phyloP scores from a whole-genome alignment of 2,113 vertebrate genomes.

The Myotis yumanensis region DNA sequence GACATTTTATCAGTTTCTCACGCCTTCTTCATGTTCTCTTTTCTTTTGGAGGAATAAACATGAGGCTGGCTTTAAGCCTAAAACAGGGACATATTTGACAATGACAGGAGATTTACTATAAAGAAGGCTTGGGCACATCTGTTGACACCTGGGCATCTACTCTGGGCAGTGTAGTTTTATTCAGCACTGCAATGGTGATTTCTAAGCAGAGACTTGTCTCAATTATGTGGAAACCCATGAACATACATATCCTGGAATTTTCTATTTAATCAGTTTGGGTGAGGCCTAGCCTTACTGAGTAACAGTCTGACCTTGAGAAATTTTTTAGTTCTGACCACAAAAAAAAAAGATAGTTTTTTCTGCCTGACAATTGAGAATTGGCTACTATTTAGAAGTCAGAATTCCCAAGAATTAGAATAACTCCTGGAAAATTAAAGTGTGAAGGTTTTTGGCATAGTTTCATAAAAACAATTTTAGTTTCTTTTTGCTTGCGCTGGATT shows the following conservation, averaged over 20 bases:
- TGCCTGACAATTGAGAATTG: conserved; percentile 19
- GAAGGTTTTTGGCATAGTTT: conserved; percentile 31
- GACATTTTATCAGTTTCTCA: neutral
- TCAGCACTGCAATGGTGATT: neutral
- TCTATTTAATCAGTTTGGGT: neutral
- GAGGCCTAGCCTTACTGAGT: neutral
- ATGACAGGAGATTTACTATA: neutral
- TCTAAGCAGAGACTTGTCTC: neutral
- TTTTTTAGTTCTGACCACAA: neutral
- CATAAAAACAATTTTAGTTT: conserved; percentile 37
- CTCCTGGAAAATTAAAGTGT: conserved; percentile 31
- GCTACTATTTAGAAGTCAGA: conserved; percentile 18
- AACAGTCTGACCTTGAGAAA: neutral
- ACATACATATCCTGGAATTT: neutral
- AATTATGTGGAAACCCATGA: neutral
- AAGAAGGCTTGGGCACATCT: neutral
- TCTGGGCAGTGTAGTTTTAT: neutral
- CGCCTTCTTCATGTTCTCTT: neutral
- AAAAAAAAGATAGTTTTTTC: neutral
- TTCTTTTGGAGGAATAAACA: neutral
- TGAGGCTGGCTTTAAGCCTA: conserved; percentile 7
- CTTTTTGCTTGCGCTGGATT: conserved; percentile 55
- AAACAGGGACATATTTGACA: conserved; percentile 8
- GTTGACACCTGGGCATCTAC: neutral
- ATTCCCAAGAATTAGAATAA: conserved; percentile 44